A percentile compares a stretch with the other conserved stretches of the same genome.
Conservation (phyloP, 2,113 vertebrate species). For the Halcyon malimbica region DNA sequence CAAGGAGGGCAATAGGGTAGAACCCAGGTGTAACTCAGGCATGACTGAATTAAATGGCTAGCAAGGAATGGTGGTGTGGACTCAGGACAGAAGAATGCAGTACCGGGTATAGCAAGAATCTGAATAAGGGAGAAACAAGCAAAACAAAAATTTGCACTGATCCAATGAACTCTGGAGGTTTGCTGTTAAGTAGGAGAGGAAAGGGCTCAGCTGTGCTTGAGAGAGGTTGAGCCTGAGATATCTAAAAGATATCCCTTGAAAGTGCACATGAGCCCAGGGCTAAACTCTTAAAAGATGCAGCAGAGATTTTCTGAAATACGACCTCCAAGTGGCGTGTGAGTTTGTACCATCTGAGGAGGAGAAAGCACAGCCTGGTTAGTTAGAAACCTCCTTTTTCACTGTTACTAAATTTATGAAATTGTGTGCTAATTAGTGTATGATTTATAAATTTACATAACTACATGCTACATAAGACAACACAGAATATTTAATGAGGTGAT, state of each 20-base stretch:
- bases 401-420: constrained; percentile 51
- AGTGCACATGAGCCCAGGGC: not conserved
- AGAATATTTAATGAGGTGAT: constrained; percentile 48
- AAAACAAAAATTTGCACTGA: not conserved
- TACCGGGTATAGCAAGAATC: not conserved
- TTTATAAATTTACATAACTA: constrained; percentile 64
- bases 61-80: not conserved
- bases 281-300: not conserved
- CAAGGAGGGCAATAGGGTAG: not conserved
- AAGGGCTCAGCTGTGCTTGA: not conserved
- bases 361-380: constrained; percentile 11
- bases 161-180: not conserved
- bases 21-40: not conserved
- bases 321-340: not conserved
- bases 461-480: constrained; percentile 38
- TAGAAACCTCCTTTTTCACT: constrained; percentile 43
- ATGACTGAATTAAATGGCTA: not conserved
- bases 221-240: not conserved
- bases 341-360: not conserved
- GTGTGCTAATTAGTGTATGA: constrained; percentile 58
- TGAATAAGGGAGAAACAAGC: not conserved
- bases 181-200: not conserved
- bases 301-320: not conserved
- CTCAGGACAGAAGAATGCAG: not conserved
- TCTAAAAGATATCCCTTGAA: not conserved